phyloP scores from a whole-genome alignment of 2,113 vertebrate species.

The Gasterosteus nipponicus region DNA sequence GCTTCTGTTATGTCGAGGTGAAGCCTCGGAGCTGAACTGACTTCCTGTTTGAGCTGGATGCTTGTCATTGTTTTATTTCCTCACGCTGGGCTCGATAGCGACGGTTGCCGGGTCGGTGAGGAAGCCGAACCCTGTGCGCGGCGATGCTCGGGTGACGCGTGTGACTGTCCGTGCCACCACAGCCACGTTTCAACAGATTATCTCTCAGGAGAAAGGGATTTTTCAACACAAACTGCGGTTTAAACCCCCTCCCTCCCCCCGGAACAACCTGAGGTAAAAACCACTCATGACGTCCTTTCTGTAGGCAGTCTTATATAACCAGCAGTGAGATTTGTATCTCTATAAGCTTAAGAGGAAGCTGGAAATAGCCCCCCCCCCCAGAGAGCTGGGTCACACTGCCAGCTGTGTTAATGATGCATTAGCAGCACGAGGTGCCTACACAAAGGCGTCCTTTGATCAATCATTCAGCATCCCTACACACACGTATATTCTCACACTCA shows the following conservation, averaged over 20 bases:
- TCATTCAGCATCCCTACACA: slow-evolving; percentile 58
- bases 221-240: slow-evolving; percentile 12
- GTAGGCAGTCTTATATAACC: slow-evolving; percentile 52
- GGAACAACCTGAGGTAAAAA: slow-evolving; percentile 41
- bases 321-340: slow-evolving; percentile 54
- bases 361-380: slow-evolving; percentile 54
- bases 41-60: not conserved
- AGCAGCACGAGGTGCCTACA: slow-evolving; percentile 66
- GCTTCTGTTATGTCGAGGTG: not conserved
- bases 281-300: slow-evolving; percentile 22
- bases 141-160: not conserved
- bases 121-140: too few species aligned
- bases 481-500: slow-evolving; percentile 33
- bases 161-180: not conserved
- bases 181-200: slow-evolving; percentile 18
- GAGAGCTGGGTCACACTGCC: slow-evolving; percentile 62
- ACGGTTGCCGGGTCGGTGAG: too few species aligned
- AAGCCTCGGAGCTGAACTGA: not conserved
- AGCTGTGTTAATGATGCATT: slow-evolving; percentile 72
- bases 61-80: too few species aligned
- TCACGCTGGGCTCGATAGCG: too few species aligned
- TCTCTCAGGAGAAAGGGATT: slow-evolving; percentile 9
- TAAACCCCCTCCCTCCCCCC: slow-evolving; percentile 15
- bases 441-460: slow-evolving; percentile 71
- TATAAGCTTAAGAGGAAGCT: slow-evolving; percentile 64